Conservation (phyloP, 53 echinoderm and acorn worm species). For the Luidia sarsii region DNA sequence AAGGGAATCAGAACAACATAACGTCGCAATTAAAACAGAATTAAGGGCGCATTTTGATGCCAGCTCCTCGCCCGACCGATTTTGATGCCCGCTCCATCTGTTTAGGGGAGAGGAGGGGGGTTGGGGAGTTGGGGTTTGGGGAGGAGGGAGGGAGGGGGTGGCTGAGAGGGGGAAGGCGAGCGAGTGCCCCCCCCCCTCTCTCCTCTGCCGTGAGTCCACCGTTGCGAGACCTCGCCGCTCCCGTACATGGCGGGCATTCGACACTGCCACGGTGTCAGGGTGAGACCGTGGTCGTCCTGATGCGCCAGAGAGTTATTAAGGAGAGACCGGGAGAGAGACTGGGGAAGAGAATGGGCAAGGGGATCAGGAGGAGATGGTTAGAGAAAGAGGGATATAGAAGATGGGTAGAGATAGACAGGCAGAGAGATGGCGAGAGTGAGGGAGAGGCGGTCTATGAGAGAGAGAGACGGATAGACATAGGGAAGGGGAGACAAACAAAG, state of each 20-base stretch:
- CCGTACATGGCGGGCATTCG: background rate
- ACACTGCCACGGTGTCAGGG: too few relatives aligned
- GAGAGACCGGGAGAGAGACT: too few relatives aligned
- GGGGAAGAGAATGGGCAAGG: too few relatives aligned
- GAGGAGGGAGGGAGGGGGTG: background rate
- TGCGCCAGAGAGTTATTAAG: too few relatives aligned
- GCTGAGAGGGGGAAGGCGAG: background rate
- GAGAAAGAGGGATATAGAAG: too few relatives aligned
- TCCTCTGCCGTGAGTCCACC: background rate
- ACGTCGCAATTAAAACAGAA: constrained; percentile 60
- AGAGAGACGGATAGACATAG: too few relatives aligned
- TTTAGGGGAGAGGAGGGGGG: background rate
- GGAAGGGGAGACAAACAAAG: too few relatives aligned
- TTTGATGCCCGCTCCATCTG: constrained; percentile 54
- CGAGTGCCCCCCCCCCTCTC: background rate
- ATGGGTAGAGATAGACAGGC: too few relatives aligned
- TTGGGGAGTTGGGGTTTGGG: background rate
- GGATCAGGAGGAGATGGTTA: too few relatives aligned
- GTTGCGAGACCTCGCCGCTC: background rate
- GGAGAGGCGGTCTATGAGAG: too few relatives aligned
- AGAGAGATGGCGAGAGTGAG: too few relatives aligned
- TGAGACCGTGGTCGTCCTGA: too few relatives aligned
- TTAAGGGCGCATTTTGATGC: constrained; percentile 52
- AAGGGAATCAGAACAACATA: constrained; percentile 49
- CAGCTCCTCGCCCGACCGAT: constrained; percentile 51